Evolutionary conservation across 2,888 invertebrate species (phyloP).

Genomic region (Lithosia quadra): DNA sequence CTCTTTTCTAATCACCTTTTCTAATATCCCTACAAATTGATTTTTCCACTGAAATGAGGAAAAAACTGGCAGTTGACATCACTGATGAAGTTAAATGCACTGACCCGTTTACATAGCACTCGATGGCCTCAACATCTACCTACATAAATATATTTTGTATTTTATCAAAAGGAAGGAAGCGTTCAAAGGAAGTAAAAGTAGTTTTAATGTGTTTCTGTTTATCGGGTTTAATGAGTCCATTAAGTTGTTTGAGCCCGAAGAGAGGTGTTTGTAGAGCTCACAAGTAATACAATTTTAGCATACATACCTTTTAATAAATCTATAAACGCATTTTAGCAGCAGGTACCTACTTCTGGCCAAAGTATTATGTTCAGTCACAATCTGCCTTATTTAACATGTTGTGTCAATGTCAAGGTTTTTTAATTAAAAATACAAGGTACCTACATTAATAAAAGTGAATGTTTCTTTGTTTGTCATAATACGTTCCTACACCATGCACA

Average conservation of each 20-base stretch:
- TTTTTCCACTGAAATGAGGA: background rate
- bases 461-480: background rate
- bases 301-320: background rate
- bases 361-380: too few relatives aligned
- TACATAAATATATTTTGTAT: conserved; percentile 9
- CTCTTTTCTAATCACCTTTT: too few relatives aligned
- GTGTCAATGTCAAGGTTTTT: too few relatives aligned
- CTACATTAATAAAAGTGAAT: background rate
- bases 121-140: background rate
- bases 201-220: conserved; percentile 9
- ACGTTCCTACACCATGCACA: background rate
- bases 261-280: background rate
- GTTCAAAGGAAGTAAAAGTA: conserved; percentile 24
- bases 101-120: conserved; percentile 33
- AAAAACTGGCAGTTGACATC: background rate
- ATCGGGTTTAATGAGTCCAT: conserved; percentile 8
- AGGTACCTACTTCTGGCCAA: background rate
- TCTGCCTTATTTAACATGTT: too few relatives aligned
- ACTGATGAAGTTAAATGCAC: conserved; percentile 29
- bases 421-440: background rate
- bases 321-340: background rate
- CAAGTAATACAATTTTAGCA: too few relatives aligned
- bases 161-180: conserved; percentile 19
- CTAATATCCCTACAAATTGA: background rate
- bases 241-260: background rate